Evolutionary conservation across 1,140 invertebrate species (phyloP).

Genomic region (Brachionus paranguensis): DNA sequence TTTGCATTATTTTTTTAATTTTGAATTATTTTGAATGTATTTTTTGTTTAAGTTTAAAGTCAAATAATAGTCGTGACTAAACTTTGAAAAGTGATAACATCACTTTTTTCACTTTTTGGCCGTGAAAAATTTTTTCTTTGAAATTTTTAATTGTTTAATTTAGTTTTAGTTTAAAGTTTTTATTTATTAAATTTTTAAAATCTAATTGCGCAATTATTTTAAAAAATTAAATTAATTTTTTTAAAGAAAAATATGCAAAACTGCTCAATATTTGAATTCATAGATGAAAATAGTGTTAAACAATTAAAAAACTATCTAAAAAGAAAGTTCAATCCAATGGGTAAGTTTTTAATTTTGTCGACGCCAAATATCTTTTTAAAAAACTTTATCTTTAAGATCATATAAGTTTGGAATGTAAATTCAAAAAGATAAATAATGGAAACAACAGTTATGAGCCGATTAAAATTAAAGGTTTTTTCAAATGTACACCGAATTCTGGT

Average conservation of each 20-base stretch:
- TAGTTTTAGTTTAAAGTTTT: too few relatives aligned
- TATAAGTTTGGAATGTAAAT: constrained; percentile 2
- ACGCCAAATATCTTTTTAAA: background rate
- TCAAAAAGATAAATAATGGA: background rate
- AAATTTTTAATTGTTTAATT: too few relatives aligned
- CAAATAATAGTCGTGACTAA: too few relatives aligned
- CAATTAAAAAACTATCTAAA: background rate
- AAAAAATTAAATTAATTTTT: too few relatives aligned
- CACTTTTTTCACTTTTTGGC: too few relatives aligned
- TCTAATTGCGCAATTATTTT: too few relatives aligned
- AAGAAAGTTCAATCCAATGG: background rate
- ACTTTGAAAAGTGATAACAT: too few relatives aligned
- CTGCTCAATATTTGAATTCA: constrained; percentile 16
- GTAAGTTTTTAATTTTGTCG: background rate
- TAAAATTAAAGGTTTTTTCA: constrained; percentile 19
- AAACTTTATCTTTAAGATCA: background rate
- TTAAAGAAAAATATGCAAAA: constrained; percentile 35
- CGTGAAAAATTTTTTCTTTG: too few relatives aligned
- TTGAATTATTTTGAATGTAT: too few relatives aligned
- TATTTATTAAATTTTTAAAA: too few relatives aligned
- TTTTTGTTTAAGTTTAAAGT: too few relatives aligned
- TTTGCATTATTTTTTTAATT: too few relatives aligned
- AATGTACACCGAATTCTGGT: constrained; percentile 13
- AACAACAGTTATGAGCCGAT: background rate
- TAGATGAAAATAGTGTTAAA: constrained; percentile 22